Conservation (phyloP, 2,888 invertebrate genomes). For the Cylloceria caligata region DNA sequence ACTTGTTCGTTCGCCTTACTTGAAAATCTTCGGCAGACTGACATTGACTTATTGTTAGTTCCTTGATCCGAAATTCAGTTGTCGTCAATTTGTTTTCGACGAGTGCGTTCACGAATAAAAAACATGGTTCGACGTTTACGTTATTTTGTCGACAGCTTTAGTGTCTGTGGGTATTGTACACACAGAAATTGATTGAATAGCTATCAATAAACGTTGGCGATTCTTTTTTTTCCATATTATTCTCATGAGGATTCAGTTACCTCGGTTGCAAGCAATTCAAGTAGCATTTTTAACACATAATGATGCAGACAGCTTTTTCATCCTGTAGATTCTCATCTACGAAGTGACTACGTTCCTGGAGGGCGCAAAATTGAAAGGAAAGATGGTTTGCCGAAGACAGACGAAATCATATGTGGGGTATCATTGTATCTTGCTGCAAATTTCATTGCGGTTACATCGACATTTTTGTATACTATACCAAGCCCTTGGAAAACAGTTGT, state of each 20-base stretch:
- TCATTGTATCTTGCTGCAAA: no score
- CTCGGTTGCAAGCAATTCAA: conserved; percentile 56
- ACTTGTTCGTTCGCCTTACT: no score
- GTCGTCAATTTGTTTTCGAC: conserved; percentile 56
- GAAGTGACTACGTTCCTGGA: conserved; percentile 59
- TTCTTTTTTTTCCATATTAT: conserved; percentile 44
- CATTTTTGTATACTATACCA: conserved; percentile 73
- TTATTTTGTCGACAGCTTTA: conserved; percentile 68
- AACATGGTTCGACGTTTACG: conserved; percentile 66
- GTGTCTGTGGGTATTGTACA: neutral
- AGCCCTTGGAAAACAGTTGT: conserved; percentile 71
- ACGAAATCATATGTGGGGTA: conserved; percentile 72
- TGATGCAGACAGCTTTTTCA: neutral
- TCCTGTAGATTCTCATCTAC: conserved; percentile 58
- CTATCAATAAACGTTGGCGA: conserved; percentile 14
- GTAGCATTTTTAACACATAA: neutral
- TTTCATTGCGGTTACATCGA: no score
- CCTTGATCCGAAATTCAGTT: conserved; percentile 54
- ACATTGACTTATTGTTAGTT: conserved; percentile 75
- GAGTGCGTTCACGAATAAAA: conserved; percentile 69
- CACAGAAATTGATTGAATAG: neutral
- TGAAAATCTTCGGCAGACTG: conserved; percentile 68
- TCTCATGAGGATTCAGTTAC: conserved; percentile 46
- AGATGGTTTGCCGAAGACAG: conserved; percentile 68
- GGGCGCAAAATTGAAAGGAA: conserved; percentile 43